Evolutionary conservation across 1,140 invertebrate species (phyloP), one percentile per base, ranked within the genome.

Genomic region (Trichoplusia ni): DNA sequence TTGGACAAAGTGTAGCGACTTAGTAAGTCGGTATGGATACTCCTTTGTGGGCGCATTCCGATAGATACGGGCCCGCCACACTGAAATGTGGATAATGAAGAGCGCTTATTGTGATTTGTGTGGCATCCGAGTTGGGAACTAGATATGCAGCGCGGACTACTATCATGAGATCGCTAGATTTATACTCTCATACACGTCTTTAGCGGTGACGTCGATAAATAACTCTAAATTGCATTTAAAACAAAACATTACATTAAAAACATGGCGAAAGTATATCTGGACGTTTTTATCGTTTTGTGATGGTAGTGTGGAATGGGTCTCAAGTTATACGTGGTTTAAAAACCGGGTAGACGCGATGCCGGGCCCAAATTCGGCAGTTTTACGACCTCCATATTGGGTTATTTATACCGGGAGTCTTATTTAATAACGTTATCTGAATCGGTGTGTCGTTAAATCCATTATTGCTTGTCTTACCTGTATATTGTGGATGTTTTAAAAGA

Each of bases 31-130:
- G 75, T 78, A 80, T 77, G 81, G 77, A 66, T 82, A 84, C 77
- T 77, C 78, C 81, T 86, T 83, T 82, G 83, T 77, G 69, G 79
- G 79, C 79, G 77, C 87, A 90, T 90, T 90, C 85, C 86, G 76
- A 90, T 86, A 86, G 78, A 79, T 79, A 81, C 77, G 69, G 56
- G 73, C 74, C 69, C 65, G 65, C 40, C 67, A 40, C 71, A 82
- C 72, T 78, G 81, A 87, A 86, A 85, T 81, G 82, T 65, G 82
- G 79, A 83, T 86, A 85, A 89, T 89, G 84, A 89, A 89, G 79
- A 86, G 77, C 68, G 73, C 67, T 85, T 88, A 84, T 79, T 86
- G 80, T 82, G 84, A 86, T 89, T 79, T 86, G 81, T 84, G 82
- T 73, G 78, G 77, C 77, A 77, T 80, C 78, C 64, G 49, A 73